Percentiles rank a stretch among this genome's conserved stretches.
Evolutionary conservation across 2,113 vertebrate genomes (phyloP).

Genomic region (Cynocephalus volans): DNA sequence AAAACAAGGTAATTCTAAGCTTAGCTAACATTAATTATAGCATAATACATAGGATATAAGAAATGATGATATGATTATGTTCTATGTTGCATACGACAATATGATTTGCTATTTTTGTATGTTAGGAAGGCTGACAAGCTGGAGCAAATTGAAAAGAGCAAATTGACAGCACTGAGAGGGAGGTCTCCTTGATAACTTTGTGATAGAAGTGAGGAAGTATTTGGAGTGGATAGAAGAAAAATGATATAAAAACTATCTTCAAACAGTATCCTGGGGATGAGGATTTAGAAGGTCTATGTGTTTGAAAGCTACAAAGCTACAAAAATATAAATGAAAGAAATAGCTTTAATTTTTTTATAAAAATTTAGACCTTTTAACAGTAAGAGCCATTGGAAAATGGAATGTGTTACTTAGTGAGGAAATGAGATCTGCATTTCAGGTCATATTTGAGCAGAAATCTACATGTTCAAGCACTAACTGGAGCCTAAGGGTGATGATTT

Average conservation of each 20-base stretch:
- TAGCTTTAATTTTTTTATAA: constrained; percentile 45
- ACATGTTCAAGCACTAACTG: constrained; percentile 50
- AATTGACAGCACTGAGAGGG: not conserved
- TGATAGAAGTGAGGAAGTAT: not conserved
- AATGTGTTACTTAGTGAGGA: constrained; percentile 20
- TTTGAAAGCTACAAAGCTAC: not conserved
- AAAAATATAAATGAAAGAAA: not conserved
- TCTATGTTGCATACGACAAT: not conserved
- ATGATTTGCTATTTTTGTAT: not conserved
- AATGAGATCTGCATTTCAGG: not conserved
- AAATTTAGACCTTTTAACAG: constrained; percentile 10
- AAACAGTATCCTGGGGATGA: not conserved
- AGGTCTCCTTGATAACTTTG: not conserved
- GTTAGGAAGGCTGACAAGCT: not conserved
- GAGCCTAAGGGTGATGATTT: not conserved
- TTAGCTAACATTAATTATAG: not conserved
- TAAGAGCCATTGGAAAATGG: not conserved
- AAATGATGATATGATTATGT: not conserved
- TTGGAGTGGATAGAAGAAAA: not conserved
- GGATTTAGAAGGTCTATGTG: not conserved
- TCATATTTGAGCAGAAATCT: constrained; percentile 1
- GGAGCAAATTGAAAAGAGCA: not conserved
- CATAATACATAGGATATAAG: not conserved
- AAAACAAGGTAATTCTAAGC: not conserved
- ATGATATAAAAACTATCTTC: not conserved